Evolutionary conservation across 1,140 invertebrate genomes (phyloP).

Genomic region (Mycetomoellerius zeteki): DNA sequence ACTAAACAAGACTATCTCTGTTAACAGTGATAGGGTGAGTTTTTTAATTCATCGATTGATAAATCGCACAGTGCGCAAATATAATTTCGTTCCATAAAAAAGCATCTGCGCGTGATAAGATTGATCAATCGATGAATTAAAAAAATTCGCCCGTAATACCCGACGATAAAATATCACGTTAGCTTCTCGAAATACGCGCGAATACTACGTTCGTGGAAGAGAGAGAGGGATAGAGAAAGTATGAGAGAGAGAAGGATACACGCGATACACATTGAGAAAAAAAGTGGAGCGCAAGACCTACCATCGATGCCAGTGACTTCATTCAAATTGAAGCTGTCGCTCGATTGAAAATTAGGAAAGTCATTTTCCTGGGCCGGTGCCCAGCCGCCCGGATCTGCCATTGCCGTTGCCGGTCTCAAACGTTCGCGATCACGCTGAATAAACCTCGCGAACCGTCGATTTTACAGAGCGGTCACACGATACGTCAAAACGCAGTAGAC

Average conservation of each 20-base stretch:
- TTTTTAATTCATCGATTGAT: too few species aligned
- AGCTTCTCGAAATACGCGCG: background rate
- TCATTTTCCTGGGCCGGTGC: conserved; percentile 80
- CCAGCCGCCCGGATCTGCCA: conserved; percentile 83
- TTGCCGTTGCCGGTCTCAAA: conserved; percentile 64
- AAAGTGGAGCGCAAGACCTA: conserved; percentile 71
- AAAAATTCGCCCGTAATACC: background rate
- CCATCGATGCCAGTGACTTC: conserved; percentile 85
- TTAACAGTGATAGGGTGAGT: too few species aligned
- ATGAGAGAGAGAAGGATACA: background rate
- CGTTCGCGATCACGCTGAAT: conserved; percentile 37
- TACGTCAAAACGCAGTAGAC: conserved; percentile 75
- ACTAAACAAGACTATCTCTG: too few species aligned
- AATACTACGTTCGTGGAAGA: background rate
- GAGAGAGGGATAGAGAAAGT: background rate
- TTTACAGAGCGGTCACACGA: conserved; percentile 19
- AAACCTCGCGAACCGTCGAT: conserved; percentile 5
- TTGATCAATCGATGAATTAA: too few species aligned
- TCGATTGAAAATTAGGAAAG: conserved; percentile 80
- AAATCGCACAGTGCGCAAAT: too few species aligned
- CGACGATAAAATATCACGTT: background rate
- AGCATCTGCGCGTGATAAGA: too few species aligned
- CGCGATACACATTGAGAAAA: background rate
- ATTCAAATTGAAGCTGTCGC: conserved; percentile 83
- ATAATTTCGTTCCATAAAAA: too few species aligned